Percentiles rank a stretch among this genome's conserved stretches.
phyloP scores from a whole-genome alignment of 1,140 invertebrate genomes.

The Atopsyche davidsoni region DNA sequence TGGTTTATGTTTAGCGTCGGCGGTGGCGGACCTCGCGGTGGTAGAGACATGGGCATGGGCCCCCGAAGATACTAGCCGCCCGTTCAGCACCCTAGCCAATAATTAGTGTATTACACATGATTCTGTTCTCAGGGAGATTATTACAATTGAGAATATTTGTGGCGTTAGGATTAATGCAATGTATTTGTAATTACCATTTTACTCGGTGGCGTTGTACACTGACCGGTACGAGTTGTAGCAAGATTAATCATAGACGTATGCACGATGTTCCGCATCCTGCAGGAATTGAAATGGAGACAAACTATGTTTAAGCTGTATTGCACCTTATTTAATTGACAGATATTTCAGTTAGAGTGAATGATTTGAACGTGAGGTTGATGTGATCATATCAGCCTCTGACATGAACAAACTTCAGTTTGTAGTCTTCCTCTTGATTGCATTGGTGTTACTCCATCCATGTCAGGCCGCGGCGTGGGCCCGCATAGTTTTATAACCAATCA shows the following conservation, averaged over 20 bases:
- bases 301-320: background rate
- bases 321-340: background rate
- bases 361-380: background rate
- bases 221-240: too few species aligned
- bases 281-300: background rate
- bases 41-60: constrained; percentile 28
- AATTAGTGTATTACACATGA: too few species aligned
- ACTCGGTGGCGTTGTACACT: too few species aligned
- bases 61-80: constrained; percentile 26
- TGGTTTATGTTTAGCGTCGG: constrained; percentile 30
- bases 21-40: constrained; percentile 26
- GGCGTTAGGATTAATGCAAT: constrained; percentile 2
- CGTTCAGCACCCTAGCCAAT: too few species aligned
- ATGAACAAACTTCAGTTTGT: background rate
- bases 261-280: background rate
- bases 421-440: background rate
- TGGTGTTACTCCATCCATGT: too few species aligned
- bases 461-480: too few species aligned
- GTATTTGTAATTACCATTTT: background rate
- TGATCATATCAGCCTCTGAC: too few species aligned
- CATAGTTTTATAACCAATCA: too few species aligned
- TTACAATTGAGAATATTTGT: background rate
- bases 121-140: too few species aligned
- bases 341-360: background rate
- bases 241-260: background rate